Percentiles rank a stretch among this genome's conserved stretches.
Conservation (phyloP, 2,888 invertebrate genomes). For the Drosophila limbata region DNA sequence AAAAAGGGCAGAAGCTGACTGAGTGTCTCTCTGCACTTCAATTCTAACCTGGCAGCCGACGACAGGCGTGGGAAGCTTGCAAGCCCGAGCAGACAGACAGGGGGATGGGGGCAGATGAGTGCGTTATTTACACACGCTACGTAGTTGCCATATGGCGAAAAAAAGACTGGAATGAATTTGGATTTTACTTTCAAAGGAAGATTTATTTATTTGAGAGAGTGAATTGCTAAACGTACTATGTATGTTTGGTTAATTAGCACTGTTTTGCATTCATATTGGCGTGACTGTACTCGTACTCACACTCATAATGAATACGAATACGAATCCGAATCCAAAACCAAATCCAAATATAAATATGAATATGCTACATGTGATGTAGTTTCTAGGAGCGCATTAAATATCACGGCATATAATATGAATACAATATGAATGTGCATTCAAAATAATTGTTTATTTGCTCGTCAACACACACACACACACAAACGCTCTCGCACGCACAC, state of each 20-base stretch:
- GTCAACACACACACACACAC: neutral
- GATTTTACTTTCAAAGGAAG: constrained; percentile 25
- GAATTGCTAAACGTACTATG: constrained; percentile 11
- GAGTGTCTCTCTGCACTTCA: constrained; percentile 21
- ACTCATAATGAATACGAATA: constrained; percentile 17
- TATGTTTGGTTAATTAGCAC: constrained; percentile 5
- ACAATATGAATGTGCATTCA: constrained; percentile 28
- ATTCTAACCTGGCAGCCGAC: constrained; percentile 30
- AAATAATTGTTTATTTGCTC: constrained; percentile 29
- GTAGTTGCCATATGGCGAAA: constrained; percentile 27
- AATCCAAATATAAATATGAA: constrained; percentile 17
- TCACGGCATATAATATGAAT: constrained; percentile 18
- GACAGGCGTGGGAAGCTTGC: constrained; percentile 41
- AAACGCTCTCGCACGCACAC: constrained; percentile 3
- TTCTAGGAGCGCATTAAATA: constrained; percentile 8
- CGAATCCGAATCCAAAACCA: neutral
- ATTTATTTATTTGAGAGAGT: constrained; percentile 18
- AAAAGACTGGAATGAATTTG: constrained; percentile 16
- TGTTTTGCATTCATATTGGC: neutral
- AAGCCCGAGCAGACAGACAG: constrained; percentile 1
- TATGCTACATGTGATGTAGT: constrained; percentile 8
- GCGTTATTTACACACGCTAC: constrained; percentile 7
- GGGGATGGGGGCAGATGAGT: neutral
- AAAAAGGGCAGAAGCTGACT: constrained; percentile 8
- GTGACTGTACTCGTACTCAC: constrained; percentile 10